Conservation (phyloP, 2,113 vertebrate species). For the Poeciliopsis occidentalis region DNA sequence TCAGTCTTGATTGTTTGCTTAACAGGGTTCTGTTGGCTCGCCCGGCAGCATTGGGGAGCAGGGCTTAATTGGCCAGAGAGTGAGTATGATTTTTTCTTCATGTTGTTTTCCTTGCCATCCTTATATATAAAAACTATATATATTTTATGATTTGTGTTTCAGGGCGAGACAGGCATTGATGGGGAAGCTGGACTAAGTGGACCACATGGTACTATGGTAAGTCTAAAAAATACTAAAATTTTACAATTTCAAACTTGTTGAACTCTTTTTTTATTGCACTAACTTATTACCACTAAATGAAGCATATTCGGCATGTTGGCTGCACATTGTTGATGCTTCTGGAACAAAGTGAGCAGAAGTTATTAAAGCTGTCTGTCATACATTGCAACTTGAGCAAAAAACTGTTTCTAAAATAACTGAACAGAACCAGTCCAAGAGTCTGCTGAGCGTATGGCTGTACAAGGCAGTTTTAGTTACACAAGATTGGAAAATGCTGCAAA, state of each 20-base stretch:
- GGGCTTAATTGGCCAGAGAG: constrained; percentile 89
- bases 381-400: constrained; percentile 1
- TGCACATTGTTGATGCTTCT: constrained; percentile 24
- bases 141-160: constrained; percentile 20
- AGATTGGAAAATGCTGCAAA: constrained; percentile 26
- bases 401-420: not conserved
- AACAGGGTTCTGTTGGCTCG: constrained; percentile 86
- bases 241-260: constrained; percentile 3
- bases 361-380: constrained; percentile 52
- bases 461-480: constrained; percentile 26
- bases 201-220: constrained; percentile 88
- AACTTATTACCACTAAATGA: constrained; percentile 26
- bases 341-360: constrained; percentile 30
- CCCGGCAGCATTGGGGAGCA: constrained; percentile 86
- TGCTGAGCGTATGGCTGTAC: constrained; percentile 13
- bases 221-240: constrained; percentile 9
- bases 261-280: constrained; percentile 24
- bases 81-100: constrained; percentile 70
- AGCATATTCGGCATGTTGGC: constrained; percentile 16
- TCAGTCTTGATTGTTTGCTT: constrained; percentile 1
- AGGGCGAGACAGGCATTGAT: constrained; percentile 92
- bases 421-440: constrained; percentile 28
- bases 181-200: constrained; percentile 86
- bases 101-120: not conserved
- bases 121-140: not conserved